A percentile compares a stretch with the other conserved stretches of the same genome.
Evolutionary conservation across 1,140 invertebrate genomes (phyloP).

Genomic region (Charaxes varanes): DNA sequence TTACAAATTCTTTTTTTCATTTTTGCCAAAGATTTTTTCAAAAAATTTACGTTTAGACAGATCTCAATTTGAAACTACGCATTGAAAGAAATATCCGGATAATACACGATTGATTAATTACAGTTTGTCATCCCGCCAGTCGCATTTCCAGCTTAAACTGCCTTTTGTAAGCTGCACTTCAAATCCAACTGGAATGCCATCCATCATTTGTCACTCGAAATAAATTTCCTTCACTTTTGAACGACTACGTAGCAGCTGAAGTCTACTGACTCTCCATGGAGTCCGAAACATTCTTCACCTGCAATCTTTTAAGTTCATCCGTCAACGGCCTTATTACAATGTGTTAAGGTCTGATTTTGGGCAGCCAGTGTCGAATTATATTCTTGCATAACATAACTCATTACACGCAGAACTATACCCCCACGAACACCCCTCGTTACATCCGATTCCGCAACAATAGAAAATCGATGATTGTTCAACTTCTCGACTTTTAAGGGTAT

Average conservation of each 20-base stretch:
- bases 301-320: neutral
- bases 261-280: constrained; percentile 2
- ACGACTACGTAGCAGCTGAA: constrained; percentile 8
- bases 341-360: constrained; percentile 4
- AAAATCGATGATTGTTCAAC: constrained; percentile 27
- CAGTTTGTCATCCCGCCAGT: too few species aligned
- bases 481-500: constrained; percentile 21
- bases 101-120: too few species aligned
- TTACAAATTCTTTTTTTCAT: too few species aligned
- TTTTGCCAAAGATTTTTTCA: too few species aligned
- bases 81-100: too few species aligned
- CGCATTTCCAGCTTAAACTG: too few species aligned
- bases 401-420: constrained; percentile 25
- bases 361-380: neutral
- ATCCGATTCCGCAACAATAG: constrained; percentile 23
- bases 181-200: constrained; percentile 10
- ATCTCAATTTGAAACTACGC: too few species aligned
- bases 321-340: neutral
- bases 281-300: constrained; percentile 7
- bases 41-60: too few species aligned
- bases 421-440: constrained; percentile 25
- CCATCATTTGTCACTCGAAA: constrained; percentile 16
- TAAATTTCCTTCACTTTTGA: constrained; percentile 18
- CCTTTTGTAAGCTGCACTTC: too few species aligned
- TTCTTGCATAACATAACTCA: constrained; percentile 22